Conservation (phyloP, 1,140 invertebrate species). For the Bombus turneri region DNA sequence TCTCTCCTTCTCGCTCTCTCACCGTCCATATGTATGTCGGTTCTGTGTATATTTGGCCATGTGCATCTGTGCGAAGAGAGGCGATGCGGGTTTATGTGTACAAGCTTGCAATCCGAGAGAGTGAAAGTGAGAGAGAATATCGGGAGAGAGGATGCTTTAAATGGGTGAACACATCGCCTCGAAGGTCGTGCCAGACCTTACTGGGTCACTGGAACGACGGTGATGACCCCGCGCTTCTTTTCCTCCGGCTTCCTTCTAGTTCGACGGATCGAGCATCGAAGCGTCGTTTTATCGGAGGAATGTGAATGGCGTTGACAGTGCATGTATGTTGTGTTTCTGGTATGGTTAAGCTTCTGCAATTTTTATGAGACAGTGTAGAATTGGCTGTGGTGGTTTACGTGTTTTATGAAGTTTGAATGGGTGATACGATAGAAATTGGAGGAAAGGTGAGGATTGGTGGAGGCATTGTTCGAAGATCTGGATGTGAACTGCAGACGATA, state of each 20-base stretch:
- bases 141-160: slow-evolving; percentile 59
- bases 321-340: background rate
- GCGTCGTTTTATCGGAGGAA: background rate
- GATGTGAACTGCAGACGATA: too few species aligned
- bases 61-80: slow-evolving; percentile 8
- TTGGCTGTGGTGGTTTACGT: background rate
- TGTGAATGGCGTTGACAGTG: background rate
- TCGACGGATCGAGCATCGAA: background rate
- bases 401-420: too few species aligned
- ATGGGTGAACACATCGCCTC: slow-evolving; percentile 72
- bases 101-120: slow-evolving; percentile 40
- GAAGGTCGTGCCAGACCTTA: slow-evolving; percentile 76
- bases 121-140: slow-evolving; percentile 42
- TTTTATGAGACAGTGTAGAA: too few species aligned
- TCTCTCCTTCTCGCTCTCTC: background rate
- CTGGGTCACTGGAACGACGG: slow-evolving; percentile 74
- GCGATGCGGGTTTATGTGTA: background rate
- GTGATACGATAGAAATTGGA: too few species aligned
- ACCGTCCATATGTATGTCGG: slow-evolving; percentile 29
- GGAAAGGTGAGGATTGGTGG: too few species aligned
- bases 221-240: slow-evolving; percentile 55
- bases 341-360: background rate
- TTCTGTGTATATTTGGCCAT: slow-evolving; percentile 2
- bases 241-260: background rate
- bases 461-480: too few species aligned